These are phyloP conservation scores for Belonocnema kinseyi DNA, from an alignment of 1,140 invertebrate species.

Conservation along the genomic window DNA sequence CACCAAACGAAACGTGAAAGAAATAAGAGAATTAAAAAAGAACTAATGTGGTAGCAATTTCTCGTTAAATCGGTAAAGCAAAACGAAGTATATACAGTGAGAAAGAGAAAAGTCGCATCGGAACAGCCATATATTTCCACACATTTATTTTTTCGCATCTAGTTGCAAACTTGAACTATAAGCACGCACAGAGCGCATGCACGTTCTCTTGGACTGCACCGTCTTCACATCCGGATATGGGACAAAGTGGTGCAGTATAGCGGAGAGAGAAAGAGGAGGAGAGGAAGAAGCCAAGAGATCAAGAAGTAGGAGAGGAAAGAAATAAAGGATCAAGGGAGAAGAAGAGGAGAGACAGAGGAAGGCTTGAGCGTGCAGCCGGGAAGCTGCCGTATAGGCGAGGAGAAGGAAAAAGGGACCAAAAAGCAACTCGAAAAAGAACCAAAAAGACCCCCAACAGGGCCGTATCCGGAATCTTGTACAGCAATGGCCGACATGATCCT, in stretches of 20 bases:
- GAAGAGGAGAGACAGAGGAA: conserved; percentile 45
- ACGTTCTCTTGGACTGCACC: neutral
- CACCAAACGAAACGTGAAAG: neutral
- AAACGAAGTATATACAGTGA: neutral
- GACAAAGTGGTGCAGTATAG: conserved; percentile 19
- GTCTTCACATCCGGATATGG: conserved; percentile 15
- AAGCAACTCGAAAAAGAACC: conserved; percentile 43
- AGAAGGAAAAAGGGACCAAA: conserved; percentile 31
- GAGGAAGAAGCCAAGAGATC: conserved; percentile 6
- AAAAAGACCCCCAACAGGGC: conserved; percentile 35
- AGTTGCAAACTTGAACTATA: neutral
- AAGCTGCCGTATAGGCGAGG: conserved; percentile 20
- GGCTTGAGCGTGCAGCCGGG: conserved; percentile 39
- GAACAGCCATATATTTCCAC: neutral
- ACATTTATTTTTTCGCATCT: neutral
- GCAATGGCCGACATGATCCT: conserved; percentile 24
- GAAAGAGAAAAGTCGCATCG: neutral
- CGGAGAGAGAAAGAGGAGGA: neutral
- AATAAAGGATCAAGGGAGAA: conserved; percentile 36
- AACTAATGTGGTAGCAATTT: neutral
- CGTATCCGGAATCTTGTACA: conserved; percentile 36
- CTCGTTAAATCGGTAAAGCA: neutral
- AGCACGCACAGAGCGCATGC: neutral
- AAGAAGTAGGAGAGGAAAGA: conserved; percentile 35
- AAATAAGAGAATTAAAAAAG: neutral